Evolutionary conservation across 2,113 vertebrate genomes (phyloP).

Genomic region (Sinocyclocheilus anophthalmus): DNA sequence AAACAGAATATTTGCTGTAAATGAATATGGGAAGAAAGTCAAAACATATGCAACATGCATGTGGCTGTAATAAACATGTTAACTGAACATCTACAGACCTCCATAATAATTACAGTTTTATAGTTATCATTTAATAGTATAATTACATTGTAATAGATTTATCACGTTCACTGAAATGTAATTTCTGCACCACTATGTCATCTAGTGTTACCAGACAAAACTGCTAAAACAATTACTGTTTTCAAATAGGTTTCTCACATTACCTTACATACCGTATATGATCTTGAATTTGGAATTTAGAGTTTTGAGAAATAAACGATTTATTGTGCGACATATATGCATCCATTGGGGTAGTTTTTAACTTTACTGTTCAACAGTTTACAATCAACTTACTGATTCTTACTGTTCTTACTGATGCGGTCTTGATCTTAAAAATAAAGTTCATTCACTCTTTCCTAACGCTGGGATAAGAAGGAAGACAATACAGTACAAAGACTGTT

Average conservation of each 20-base stretch:
- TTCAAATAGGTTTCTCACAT: not conserved
- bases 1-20: not conserved
- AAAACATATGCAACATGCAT: not conserved
- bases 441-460: too few species aligned
- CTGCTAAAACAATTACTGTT: not conserved
- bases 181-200: not conserved
- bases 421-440: too few species aligned
- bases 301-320: too few species aligned
- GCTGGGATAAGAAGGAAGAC: too few species aligned
- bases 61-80: not conserved
- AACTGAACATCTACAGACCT: not conserved
- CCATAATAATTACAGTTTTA: not conserved
- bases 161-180: not conserved
- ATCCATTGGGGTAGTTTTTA: too few species aligned
- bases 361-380: too few species aligned
- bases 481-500: too few species aligned
- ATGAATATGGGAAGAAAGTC: not conserved
- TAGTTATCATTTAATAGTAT: not conserved
- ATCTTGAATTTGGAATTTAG: too few species aligned
- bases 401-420: too few species aligned
- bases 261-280: too few species aligned
- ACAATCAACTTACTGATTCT: too few species aligned
- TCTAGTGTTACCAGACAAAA: not conserved
- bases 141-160: not conserved
- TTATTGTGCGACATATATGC: too few species aligned